Evolutionary conservation across 1,140 invertebrate species (phyloP), one percentile per base, ranked within the genome.

Genomic region (Battus philenor): DNA sequence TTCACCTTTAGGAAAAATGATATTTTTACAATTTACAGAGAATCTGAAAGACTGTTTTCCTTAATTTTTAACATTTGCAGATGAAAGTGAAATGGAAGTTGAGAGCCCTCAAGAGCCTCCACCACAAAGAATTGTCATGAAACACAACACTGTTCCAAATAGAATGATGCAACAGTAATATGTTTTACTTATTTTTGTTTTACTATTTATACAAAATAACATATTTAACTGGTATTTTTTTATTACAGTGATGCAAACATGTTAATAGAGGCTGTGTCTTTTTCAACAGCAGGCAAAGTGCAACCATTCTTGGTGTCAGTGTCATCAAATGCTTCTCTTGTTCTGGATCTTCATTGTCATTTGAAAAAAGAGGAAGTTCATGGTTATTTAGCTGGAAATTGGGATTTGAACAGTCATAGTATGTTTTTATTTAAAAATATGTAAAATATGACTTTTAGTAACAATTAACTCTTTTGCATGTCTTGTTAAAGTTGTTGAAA

Each of bases 321-420:
- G 41, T 92, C 93, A 36, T 94, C 95, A 2, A 97, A 96, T 72
- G 94, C 95, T 8, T 90, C 95, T 44, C 85, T 98, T 20, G 85
- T 98, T 2, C 92, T 98, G 59, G 96, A 98, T 86, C 93, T 98
- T 53, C 97, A 99, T 72, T 95, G 95, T 73, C 97, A 98, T 82
- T 86, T 98, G 48, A 96, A 94, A 9, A 93, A 92, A 54, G 93
- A 92, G 56, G 96, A 98, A 89, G 93, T 98, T 15, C 95, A 95
- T 68, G 97, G 97, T 1, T 99, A 98, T 83, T 82, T 98, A 12
- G 97, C 93, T 39, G 97, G 97, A 12, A 92, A 93, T 30, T 99
- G 97, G 97, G 97, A 98, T 85, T 91, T 95, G 29, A 96, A 95
- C 82, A 90, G 91, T 56, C 97, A 98, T 60, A 96, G 96, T 97